Conservation (phyloP, 2,888 invertebrate genomes). For the Nephrotoma appendiculata region DNA sequence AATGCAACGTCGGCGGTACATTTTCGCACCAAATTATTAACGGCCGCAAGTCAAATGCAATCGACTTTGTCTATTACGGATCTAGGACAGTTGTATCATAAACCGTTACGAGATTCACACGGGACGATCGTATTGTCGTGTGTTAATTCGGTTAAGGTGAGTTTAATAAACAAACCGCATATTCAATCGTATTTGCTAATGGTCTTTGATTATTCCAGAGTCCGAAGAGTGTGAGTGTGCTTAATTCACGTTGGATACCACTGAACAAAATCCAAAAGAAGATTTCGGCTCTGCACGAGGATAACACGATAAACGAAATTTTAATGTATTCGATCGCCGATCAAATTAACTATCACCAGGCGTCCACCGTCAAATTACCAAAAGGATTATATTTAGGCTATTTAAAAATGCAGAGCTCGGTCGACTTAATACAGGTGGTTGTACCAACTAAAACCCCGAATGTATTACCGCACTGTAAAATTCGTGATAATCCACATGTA, state of each 20-base stretch:
- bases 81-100: slow-evolving; percentile 87
- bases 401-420: slow-evolving; percentile 90
- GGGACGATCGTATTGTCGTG: slow-evolving; percentile 86
- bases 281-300: slow-evolving; percentile 55
- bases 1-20: slow-evolving; percentile 82
- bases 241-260: slow-evolving; percentile 87
- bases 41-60: slow-evolving; percentile 88
- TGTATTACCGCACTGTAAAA: slow-evolving; percentile 83
- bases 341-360: slow-evolving; percentile 49
- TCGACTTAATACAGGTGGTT: slow-evolving; percentile 85
- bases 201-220: slow-evolving; percentile 29
- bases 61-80: slow-evolving; percentile 82
- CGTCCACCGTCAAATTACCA: slow-evolving; percentile 63
- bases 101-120: slow-evolving; percentile 74
- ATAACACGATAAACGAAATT: slow-evolving; percentile 65
- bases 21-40: slow-evolving; percentile 80
- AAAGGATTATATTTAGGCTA: slow-evolving; percentile 91
- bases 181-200: background rate
- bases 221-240: slow-evolving; percentile 72
- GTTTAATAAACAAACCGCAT: background rate
- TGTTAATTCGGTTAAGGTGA: slow-evolving; percentile 44
- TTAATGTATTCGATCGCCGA: slow-evolving; percentile 78
- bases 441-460: slow-evolving; percentile 88
- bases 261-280: slow-evolving; percentile 72
- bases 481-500: slow-evolving; percentile 90